These are phyloP conservation scores for Apistogramma diplotaenia DNA, from an alignment of 2,113 vertebrate species.

Conservation along the genomic window DNA sequence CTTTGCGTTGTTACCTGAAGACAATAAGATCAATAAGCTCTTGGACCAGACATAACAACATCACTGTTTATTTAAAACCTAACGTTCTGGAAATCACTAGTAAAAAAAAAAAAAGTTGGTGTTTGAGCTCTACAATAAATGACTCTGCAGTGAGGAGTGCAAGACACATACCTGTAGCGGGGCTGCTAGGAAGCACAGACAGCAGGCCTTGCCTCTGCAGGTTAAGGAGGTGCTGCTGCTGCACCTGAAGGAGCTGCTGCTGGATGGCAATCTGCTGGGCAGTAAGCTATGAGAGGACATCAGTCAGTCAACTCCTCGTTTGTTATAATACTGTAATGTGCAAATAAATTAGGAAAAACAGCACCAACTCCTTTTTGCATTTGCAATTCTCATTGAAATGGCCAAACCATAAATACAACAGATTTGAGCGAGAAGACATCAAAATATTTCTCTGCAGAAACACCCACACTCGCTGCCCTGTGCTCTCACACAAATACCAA, in stretches of 20 bases:
- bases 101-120: not conserved
- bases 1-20: not conserved
- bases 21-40: not conserved
- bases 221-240: constrained; percentile 96
- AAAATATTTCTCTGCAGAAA: not conserved
- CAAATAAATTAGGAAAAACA: not conserved
- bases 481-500: not conserved
- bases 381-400: not conserved
- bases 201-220: constrained; percentile 95
- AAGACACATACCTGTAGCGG: constrained; percentile 74
- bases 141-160: not conserved
- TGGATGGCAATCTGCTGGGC: constrained; percentile 96
- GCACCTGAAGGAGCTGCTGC: constrained; percentile 97
- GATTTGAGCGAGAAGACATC: not conserved
- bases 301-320: not conserved
- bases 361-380: not conserved
- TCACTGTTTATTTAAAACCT: not conserved
- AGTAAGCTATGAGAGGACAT: constrained; percentile 78
- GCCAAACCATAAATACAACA: not conserved
- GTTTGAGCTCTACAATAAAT: not conserved
- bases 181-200: constrained; percentile 84
- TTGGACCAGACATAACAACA: too few relatives aligned
- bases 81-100: not conserved
- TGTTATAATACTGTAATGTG: not conserved
- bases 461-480: not conserved